Base-by-base conservation (phyloP, 2,797 vertebrate genomes). In the Anomalospiza imberbis region DNA sequence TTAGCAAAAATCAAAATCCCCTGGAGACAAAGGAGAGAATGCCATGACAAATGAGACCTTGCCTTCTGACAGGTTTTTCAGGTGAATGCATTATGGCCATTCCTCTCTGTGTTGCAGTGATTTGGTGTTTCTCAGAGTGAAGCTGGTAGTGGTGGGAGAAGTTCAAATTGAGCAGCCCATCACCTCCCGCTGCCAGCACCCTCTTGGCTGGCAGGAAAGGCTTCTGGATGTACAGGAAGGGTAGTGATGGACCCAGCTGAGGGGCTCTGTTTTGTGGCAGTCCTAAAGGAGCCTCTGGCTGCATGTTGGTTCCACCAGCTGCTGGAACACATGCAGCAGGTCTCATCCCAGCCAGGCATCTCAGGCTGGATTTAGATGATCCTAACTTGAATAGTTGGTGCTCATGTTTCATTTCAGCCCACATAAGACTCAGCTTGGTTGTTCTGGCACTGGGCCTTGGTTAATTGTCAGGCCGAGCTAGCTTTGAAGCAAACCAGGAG, bases 381-480 rank as follows among this genome's bases (percentile, higher is more conserved):
- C 50, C 40, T 48, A n/a, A 45, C 40, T 44, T 17, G 72, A 65
- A 32, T 65, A 38, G 53, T 9, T 79, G 29, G 22, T 63, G 42
- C 13, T 4, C 2, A 0, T 65, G 77, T 71, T 86, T 70, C 13
- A 34, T 88, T 88, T 88, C 91, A 93, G 38, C 74, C 55, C 5
- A 11, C 2, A 0, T 82, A 54, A 77, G 67, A 77, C 89, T 93
- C 61, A 34, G 0, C 80, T 88, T 73, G 54, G 61, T 40, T 40
- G 65, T 58, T 91, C 53, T 79, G 89, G 63, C 88, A 82, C 65
- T 0, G 0, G 63, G 88, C 77, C 57, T 61, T 45, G 32, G 50
- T 80, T 95, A 85, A 94, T 91, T 89, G 80, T 90, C 63, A 74
- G 88, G 53, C 60, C 85, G 77, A 91, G 85, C 45, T 4, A 8